phyloP scores from a whole-genome alignment of 2,888 invertebrate species.

The Spatulosminthurus flaviceps region DNA sequence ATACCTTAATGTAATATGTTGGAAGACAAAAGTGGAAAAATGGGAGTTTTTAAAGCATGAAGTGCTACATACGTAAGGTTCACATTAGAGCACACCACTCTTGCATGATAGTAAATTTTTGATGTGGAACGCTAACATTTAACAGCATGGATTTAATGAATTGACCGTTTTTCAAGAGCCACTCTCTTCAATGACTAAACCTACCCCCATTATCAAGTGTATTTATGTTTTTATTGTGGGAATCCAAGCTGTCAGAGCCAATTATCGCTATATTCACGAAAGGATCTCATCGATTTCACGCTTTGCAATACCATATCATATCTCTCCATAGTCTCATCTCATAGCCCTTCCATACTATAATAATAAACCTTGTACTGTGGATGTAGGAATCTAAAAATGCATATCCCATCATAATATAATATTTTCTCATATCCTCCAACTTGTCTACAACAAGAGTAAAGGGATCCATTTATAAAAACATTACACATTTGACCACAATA shows the following conservation, averaged over 20 bases:
- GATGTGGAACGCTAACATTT: constrained; percentile 28
- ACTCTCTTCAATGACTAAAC: constrained; percentile 31
- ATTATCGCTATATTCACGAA: constrained; percentile 64
- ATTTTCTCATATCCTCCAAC: too few species aligned
- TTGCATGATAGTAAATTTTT: constrained; percentile 29
- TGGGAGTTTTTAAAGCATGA: constrained; percentile 42
- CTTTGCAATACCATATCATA: constrained; percentile 43
- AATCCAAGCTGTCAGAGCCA: constrained; percentile 64
- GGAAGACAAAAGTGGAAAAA: background rate
- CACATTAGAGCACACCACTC: constrained; percentile 15
- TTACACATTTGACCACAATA: too few species aligned
- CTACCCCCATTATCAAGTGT: constrained; percentile 50
- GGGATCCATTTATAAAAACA: too few species aligned
- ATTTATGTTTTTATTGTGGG: constrained; percentile 61
- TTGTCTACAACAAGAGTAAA: too few species aligned
- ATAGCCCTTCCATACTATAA: background rate
- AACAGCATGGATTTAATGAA: constrained; percentile 54
- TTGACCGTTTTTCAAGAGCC: constrained; percentile 53
- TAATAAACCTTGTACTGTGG: too few species aligned
- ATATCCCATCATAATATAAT: too few species aligned
- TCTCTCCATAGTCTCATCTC: background rate
- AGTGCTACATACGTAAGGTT: too few species aligned
- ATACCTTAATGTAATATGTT: too few species aligned
- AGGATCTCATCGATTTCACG: constrained; percentile 63
- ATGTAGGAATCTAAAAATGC: too few species aligned